Percentiles rank a stretch among this genome's conserved stretches.
Evolutionary conservation across 2,113 vertebrate species (phyloP).

Genomic region (Microtus montanus): DNA sequence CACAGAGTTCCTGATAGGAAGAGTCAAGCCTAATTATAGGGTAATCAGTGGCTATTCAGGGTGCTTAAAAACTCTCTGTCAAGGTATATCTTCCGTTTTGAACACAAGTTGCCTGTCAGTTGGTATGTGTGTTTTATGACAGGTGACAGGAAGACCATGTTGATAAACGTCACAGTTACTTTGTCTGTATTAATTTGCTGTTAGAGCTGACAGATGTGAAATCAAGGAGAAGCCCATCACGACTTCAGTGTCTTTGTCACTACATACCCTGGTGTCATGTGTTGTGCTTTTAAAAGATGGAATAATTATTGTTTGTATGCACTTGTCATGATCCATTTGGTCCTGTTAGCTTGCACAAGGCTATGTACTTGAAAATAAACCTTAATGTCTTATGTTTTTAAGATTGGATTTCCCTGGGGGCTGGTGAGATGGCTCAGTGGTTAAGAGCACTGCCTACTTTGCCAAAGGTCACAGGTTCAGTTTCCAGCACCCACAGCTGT

Average conservation of each 20-base stretch:
- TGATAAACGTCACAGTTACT: neutral
- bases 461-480: neutral
- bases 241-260: neutral
- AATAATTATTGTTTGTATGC: neutral
- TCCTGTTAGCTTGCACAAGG: neutral
- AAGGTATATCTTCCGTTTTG: neutral
- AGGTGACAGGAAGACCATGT: neutral
- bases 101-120: neutral
- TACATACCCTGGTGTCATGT: neutral
- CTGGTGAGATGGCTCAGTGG: neutral
- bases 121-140: neutral
- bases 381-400: neutral
- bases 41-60: neutral
- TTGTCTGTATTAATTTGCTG: neutral
- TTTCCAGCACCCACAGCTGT: neutral
- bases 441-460: neutral
- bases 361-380: neutral
- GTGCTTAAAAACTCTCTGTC: neutral
- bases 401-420: neutral
- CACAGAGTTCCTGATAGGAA: neutral
- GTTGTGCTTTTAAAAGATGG: neutral
- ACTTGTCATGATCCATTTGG: neutral
- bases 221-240: neutral
- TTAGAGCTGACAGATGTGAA: neutral
- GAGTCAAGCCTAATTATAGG: neutral